Evolutionary conservation across 2,797 vertebrate species (phyloP).

Genomic region (Sardinella longiceps): DNA sequence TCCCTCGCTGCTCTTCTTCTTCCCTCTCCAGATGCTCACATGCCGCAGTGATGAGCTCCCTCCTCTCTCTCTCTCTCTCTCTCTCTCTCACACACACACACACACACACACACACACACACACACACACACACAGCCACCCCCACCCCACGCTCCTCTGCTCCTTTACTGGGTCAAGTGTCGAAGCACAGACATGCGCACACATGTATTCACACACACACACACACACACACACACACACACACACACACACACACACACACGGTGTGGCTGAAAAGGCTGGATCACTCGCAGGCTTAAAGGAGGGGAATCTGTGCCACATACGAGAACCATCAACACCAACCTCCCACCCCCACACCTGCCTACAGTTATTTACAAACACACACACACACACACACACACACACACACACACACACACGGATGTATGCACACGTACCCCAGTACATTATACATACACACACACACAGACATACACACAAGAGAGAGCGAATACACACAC

Average conservation of each 20-base stretch:
- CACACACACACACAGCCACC: slow-evolving; percentile 24
- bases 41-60: slow-evolving; percentile 39
- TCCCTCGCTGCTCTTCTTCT: neutral
- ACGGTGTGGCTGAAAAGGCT: slow-evolving; percentile 38
- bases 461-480: too few species aligned
- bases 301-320: slow-evolving; percentile 38
- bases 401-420: neutral
- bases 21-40: slow-evolving; percentile 16
- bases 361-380: slow-evolving; percentile 11
- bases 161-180: slow-evolving; percentile 53
- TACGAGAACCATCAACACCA: slow-evolving; percentile 26
- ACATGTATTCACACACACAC: slow-evolving; percentile 30
- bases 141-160: neutral
- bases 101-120: neutral
- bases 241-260: slow-evolving; percentile 30
- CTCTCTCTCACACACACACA: slow-evolving; percentile 26
- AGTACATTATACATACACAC: neutral
- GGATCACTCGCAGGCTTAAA: slow-evolving; percentile 29
- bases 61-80: slow-evolving; percentile 38
- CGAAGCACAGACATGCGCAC: slow-evolving; percentile 26
- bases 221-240: slow-evolving; percentile 1
- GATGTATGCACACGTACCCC: neutral
- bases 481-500: neutral
- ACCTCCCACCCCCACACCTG: neutral
- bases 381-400: slow-evolving; percentile 27